A percentile compares a stretch with the other conserved stretches of the same genome.
phyloP scores from a whole-genome alignment of 2,113 vertebrate species.

The Trochalopteron elliotii region DNA sequence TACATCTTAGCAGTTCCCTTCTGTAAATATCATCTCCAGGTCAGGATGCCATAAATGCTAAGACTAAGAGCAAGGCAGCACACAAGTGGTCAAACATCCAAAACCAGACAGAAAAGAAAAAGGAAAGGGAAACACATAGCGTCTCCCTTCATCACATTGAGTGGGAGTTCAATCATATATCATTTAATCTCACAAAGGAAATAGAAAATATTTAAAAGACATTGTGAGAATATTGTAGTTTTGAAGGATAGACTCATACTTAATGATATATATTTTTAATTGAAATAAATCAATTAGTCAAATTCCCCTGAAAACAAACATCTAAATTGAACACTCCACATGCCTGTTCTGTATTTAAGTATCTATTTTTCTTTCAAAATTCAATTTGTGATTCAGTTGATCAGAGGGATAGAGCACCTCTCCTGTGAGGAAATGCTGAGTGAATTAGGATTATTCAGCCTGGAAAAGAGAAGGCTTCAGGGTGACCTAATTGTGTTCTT shows the following conservation, averaged over 20 bases:
- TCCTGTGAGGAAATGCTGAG: neutral
- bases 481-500: neutral
- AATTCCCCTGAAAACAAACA: rapidly evolving
- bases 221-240: neutral
- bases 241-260: neutral
- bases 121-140: neutral
- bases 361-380: neutral
- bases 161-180: neutral
- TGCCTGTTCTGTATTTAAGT: neutral
- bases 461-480: neutral
- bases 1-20: neutral
- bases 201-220: neutral
- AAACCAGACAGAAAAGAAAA: neutral
- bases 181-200: neutral
- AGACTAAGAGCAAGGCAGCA: neutral
- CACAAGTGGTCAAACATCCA: neutral
- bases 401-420: neutral
- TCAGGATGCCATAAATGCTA: neutral
- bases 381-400: neutral
- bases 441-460: neutral
- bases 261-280: neutral
- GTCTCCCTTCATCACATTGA: neutral
- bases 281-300: neutral
- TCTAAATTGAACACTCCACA: neutral
- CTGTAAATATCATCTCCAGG: neutral